A percentile compares a stretch with the other conserved stretches of the same genome.
Evolutionary conservation across 2,113 vertebrate genomes (phyloP).

Genomic region (Myocastor coypus): DNA sequence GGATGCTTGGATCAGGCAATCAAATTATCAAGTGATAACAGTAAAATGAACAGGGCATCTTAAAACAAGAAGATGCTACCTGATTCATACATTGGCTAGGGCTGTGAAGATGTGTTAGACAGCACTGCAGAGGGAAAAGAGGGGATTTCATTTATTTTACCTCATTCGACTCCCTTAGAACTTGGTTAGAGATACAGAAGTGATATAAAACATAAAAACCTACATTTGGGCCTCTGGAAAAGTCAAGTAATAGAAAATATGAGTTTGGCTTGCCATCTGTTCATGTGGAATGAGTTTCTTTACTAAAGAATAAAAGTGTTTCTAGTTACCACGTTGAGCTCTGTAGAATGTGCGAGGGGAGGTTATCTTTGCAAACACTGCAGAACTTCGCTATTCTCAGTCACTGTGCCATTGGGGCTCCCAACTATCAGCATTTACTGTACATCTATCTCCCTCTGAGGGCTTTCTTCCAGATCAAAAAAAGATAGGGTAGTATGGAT

Average conservation of each 20-base stretch:
- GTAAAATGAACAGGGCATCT: background rate
- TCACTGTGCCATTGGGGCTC: conserved; percentile 63
- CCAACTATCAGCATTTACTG: conserved; percentile 54
- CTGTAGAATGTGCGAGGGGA: background rate
- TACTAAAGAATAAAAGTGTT: conserved; percentile 52
- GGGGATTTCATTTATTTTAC: background rate
- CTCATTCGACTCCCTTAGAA: background rate
- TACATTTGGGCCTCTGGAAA: background rate
- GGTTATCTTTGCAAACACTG: conserved; percentile 38
- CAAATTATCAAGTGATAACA: background rate
- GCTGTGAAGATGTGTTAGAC: background rate
- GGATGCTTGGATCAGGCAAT: conserved; percentile 25
- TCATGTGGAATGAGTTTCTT: background rate
- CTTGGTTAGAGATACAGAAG: conserved; percentile 31
- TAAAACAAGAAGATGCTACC: background rate
- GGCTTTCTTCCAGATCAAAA: conserved; percentile 72
- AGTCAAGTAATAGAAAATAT: background rate
- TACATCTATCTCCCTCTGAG: conserved; percentile 57
- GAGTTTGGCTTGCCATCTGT: background rate
- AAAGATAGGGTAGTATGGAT: conserved; percentile 43
- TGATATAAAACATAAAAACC: conserved; percentile 6
- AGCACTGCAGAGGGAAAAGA: conserved; percentile 6
- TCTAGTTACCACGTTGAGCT: conserved; percentile 9
- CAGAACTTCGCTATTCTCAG: conserved; percentile 51
- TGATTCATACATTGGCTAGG: background rate